Conservation (phyloP, 2,888 invertebrate species). For the Theretra japonica region DNA sequence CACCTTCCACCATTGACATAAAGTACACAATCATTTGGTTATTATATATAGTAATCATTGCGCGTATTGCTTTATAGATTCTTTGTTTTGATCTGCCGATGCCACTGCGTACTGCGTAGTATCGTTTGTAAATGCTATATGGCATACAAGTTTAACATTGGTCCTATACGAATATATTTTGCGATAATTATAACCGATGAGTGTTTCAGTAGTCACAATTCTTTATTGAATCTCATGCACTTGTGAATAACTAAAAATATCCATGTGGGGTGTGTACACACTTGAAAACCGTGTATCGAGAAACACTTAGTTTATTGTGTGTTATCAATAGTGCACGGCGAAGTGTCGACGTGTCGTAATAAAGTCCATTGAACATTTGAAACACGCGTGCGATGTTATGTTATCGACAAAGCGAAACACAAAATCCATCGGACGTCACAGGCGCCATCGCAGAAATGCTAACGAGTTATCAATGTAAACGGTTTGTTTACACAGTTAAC, state of each 20-base stretch:
- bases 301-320: not conserved
- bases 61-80: conserved; percentile 49
- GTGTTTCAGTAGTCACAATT: not conserved
- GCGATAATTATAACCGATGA: not conserved
- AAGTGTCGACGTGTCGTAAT: conserved; percentile 1
- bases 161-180: not conserved
- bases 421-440: conserved; percentile 66
- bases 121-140: conserved; percentile 38
- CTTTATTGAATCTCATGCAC: not conserved
- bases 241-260: not conserved
- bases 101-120: conserved; percentile 64
- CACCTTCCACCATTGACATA: conserved; percentile 34
- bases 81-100: conserved; percentile 53
- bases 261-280: not conserved
- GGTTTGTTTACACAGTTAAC: conserved; percentile 83
- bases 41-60: conserved; percentile 45
- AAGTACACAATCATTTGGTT: conserved; percentile 32
- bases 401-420: conserved; percentile 55
- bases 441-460: conserved; percentile 80
- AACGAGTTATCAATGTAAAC: conserved; percentile 82
- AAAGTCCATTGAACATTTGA: conserved; percentile 42
- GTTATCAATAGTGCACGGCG: conserved; percentile 5
- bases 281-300: not conserved
- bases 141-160: conserved; percentile 12
- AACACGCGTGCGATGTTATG: conserved; percentile 40